A percentile compares a stretch with the other conserved stretches of the same genome.
These are phyloP conservation scores for Phoronis australis DNA, from an alignment of 2,888 invertebrate species.

Conservation along the genomic window DNA sequence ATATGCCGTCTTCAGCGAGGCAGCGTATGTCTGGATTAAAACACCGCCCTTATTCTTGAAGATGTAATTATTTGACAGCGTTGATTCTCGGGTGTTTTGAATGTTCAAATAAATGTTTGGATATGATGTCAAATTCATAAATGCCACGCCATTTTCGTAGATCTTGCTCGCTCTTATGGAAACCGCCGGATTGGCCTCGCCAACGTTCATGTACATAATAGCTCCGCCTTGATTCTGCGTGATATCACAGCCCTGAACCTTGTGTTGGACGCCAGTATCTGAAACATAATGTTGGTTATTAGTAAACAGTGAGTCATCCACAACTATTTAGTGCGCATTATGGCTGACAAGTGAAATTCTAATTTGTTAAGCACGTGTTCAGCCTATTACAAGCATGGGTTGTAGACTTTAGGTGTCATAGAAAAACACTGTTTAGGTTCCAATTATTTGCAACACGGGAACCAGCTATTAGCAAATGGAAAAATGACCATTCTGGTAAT, in stretches of 20 bases:
- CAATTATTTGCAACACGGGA: too few relatives aligned
- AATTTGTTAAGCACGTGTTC: too few relatives aligned
- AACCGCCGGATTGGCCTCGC: conserved; percentile 83
- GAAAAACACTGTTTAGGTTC: too few relatives aligned
- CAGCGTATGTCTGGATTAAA: too few relatives aligned
- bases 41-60: conserved; percentile 38
- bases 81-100: conserved; percentile 77
- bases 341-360: too few relatives aligned
- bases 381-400: too few relatives aligned
- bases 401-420: too few relatives aligned
- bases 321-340: too few relatives aligned
- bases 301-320: neutral
- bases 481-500: too few relatives aligned
- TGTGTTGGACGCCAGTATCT: conserved; percentile 89
- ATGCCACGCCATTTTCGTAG: conserved; percentile 74
- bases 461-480: too few relatives aligned
- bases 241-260: conserved; percentile 77
- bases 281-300: conserved; percentile 14
- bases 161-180: conserved; percentile 84
- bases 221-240: conserved; percentile 80
- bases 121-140: conserved; percentile 88
- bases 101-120: conserved; percentile 78
- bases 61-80: conserved; percentile 44
- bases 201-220: conserved; percentile 80
- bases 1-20: too few relatives aligned